Base-by-base conservation (phyloP, 2,113 vertebrate species). In the Xyliphius kryptos region DNA sequence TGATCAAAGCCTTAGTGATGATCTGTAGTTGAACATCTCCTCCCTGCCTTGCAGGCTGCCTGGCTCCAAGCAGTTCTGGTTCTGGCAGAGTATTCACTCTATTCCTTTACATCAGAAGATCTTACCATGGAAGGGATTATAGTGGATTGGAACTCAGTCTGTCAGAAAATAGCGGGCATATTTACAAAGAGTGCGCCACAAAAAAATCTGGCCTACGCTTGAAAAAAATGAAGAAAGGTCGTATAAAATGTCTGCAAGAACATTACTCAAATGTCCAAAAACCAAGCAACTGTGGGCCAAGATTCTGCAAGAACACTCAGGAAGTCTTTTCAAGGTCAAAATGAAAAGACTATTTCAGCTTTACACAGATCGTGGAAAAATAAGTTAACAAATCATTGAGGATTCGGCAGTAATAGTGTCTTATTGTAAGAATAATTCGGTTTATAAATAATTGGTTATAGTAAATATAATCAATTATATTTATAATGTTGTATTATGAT, bases 31-130 rank as follows among this genome's bases (percentile, higher is more conserved):
- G 13, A 47, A 20, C 37, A 66, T n/a, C 58, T 72, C 63, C 63
- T 55, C 71, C 72, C 55, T 68, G 55, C 48, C 63, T 74, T 67
- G 26, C 51, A 70, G 68, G 73, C 44, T 55, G 60, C 43, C 48
- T 43, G 54, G 10, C 53, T 60, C 55, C n/a, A 10, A 59, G 40
- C 51, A 41, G 14, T 60, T 22, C 13, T 22, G 36, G 22, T 54
- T 55, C 55, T 50, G 38, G 63, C 66, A 57, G 11, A 72, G 51
- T 61, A 49, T 16, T 67, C 17, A 61, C 43, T 26, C 17, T 32
- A 14, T 14, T 26, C 17, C 0, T 49, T 40, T 64, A 32, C 56
- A 47, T 40, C 49, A 47, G 44, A 74, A 69, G 52, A 46, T 50
- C 15, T 56, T 46, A 49, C 51, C 53, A 61, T 12, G 16, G 59